phyloP scores from a whole-genome alignment of 1,140 invertebrate genomes.

The Thrips palmi region DNA sequence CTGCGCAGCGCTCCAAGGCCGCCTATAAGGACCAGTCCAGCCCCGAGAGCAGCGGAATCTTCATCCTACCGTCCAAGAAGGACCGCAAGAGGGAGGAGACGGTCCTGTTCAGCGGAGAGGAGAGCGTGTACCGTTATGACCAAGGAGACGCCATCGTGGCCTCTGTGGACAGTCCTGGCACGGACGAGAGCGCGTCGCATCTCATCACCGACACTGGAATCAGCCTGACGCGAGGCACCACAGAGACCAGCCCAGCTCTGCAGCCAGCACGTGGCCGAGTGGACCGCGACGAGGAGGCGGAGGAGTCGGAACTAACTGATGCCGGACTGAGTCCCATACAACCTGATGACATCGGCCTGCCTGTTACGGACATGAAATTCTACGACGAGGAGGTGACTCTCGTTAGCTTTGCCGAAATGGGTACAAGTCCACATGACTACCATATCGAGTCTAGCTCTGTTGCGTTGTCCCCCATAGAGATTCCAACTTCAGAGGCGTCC shows the following conservation, averaged over 20 bases:
- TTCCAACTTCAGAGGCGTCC: slow-evolving; percentile 27
- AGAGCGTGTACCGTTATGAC: slow-evolving; percentile 27
- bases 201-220: slow-evolving; percentile 31
- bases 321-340: slow-evolving; percentile 32
- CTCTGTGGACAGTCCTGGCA: slow-evolving; percentile 22
- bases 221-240: slow-evolving; percentile 27
- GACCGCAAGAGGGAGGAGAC: slow-evolving; percentile 26
- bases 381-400: slow-evolving; percentile 19
- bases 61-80: slow-evolving; percentile 21
- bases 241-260: slow-evolving; percentile 24
- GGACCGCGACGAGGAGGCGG: slow-evolving; percentile 24
- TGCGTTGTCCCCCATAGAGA: slow-evolving; percentile 21
- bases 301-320: slow-evolving; percentile 31
- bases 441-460: slow-evolving; percentile 21
- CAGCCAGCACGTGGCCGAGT: slow-evolving; percentile 19
- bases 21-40: slow-evolving; percentile 9
- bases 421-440: too few species aligned
- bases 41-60: slow-evolving; percentile 16
- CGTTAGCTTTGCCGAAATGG: too few species aligned
- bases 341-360: slow-evolving; percentile 24
- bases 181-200: slow-evolving; percentile 30
- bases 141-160: slow-evolving; percentile 19
- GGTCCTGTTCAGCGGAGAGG: slow-evolving; percentile 28
- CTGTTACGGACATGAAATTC: slow-evolving; percentile 18
- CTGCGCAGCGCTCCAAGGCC: slow-evolving; percentile 4